Conservation (phyloP, 2,888 invertebrate genomes). For the Cheilosia variabilis region DNA sequence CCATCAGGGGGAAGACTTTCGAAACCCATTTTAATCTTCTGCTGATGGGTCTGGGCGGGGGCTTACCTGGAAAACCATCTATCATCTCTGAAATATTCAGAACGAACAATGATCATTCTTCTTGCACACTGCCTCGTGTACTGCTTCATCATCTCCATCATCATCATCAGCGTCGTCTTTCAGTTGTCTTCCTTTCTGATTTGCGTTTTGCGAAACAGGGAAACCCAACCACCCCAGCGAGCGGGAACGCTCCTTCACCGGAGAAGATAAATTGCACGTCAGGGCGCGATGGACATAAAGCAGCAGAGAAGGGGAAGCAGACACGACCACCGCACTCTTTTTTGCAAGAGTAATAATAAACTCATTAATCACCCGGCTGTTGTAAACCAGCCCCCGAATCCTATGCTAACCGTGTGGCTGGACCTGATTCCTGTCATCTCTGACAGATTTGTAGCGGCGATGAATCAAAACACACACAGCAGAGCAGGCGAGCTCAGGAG, state of each 20-base stretch:
- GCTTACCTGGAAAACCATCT: conserved; percentile 69
- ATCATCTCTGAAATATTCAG: conserved; percentile 66
- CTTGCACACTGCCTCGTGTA: conserved; percentile 37
- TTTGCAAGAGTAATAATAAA: conserved; percentile 73
- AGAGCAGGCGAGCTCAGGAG: conserved; percentile 27
- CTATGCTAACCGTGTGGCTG: conserved; percentile 63
- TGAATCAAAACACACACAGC: conserved; percentile 71
- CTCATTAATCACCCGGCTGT: conserved; percentile 75
- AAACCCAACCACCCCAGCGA: conserved; percentile 35
- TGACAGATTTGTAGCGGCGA: conserved; percentile 74
- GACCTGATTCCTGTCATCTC: conserved; percentile 75
- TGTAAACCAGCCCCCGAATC: conserved; percentile 71
- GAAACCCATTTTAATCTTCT: conserved; percentile 63
- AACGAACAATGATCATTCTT: conserved; percentile 74
- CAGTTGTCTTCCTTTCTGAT: conserved; percentile 69
- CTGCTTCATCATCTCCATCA: conserved; percentile 65
- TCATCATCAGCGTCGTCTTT: conserved; percentile 69
- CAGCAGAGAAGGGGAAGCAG: conserved; percentile 52
- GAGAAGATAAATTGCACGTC: conserved; percentile 72
- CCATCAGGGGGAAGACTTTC: conserved; percentile 8
- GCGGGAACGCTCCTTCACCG: neutral
- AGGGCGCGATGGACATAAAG: conserved; percentile 66
- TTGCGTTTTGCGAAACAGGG: conserved; percentile 65
- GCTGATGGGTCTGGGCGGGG: conserved; percentile 4
- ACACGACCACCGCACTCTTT: conserved; percentile 64